phyloP scores from a whole-genome alignment of 2,113 vertebrate species.

The Glaucidium brasilianum region DNA sequence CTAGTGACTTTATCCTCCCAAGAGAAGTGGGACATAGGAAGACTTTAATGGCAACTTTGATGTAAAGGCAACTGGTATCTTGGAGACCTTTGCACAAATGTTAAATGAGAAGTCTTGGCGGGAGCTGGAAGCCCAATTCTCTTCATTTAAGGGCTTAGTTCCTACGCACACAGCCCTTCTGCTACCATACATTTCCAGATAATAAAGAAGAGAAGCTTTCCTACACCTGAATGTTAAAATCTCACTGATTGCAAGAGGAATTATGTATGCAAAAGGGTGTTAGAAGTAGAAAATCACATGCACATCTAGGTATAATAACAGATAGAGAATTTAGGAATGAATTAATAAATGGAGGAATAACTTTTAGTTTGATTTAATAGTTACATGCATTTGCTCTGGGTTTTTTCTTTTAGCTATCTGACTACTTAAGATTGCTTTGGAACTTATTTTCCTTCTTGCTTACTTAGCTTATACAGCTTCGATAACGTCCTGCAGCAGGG shows the following conservation, averaged over 20 bases:
- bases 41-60: neutral
- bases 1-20: neutral
- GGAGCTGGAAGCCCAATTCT: neutral
- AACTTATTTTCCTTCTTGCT: neutral
- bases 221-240: neutral
- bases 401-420: neutral
- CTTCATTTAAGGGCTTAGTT: neutral
- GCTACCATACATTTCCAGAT: neutral
- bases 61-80: neutral
- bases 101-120: neutral
- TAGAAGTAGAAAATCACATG: neutral
- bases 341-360: neutral
- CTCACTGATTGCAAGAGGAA: neutral
- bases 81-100: neutral
- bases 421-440: neutral
- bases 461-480: neutral
- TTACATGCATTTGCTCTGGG: neutral
- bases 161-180: neutral
- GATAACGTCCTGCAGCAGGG: neutral
- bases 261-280: neutral
- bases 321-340: neutral
- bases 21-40: neutral
- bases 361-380: neutral
- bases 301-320: neutral
- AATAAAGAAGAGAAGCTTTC: neutral